Percentiles rank a stretch among this genome's conserved stretches.
Conservation (phyloP, 2,113 vertebrate genomes). For the Eidolon helvum region DNA sequence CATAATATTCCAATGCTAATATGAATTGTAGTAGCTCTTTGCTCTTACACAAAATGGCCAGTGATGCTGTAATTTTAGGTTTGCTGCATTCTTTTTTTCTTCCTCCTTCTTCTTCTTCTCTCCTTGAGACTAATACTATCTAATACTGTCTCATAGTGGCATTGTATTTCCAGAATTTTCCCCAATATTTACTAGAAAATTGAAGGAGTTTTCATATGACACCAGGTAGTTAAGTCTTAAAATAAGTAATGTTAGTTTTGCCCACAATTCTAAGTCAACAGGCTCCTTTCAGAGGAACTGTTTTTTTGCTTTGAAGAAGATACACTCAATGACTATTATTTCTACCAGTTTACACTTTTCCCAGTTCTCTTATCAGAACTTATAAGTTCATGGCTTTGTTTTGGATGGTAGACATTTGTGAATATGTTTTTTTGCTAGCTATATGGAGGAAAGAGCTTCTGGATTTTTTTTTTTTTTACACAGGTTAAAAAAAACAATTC, state of each 20-base stretch:
- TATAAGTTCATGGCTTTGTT: background rate
- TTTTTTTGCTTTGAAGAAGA: background rate
- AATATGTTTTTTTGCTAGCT: background rate
- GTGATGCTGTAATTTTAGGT: background rate
- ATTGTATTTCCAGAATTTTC: background rate
- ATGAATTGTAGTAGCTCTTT: background rate
- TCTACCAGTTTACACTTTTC: background rate
- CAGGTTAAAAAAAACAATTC: background rate
- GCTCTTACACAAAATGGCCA: background rate
- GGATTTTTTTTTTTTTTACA: background rate
- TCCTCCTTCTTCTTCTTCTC: background rate
- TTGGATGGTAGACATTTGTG: background rate
- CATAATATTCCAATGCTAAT: background rate
- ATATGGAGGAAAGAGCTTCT: background rate
- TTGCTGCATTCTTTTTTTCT: background rate
- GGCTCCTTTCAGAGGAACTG: background rate
- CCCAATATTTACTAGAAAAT: background rate
- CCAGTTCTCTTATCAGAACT: background rate
- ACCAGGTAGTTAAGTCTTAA: background rate
- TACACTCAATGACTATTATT: fast-evolving
- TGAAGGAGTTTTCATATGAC: background rate
- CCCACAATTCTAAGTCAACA: background rate
- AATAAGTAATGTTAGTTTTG: background rate
- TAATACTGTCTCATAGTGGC: background rate
- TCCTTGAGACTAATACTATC: fast-evolving